A percentile compares a stretch with the other conserved stretches of the same genome.
These are phyloP conservation scores for Bombus haemorrhoidalis DNA, from an alignment of 1,140 invertebrate genomes.

Conservation along the genomic window DNA sequence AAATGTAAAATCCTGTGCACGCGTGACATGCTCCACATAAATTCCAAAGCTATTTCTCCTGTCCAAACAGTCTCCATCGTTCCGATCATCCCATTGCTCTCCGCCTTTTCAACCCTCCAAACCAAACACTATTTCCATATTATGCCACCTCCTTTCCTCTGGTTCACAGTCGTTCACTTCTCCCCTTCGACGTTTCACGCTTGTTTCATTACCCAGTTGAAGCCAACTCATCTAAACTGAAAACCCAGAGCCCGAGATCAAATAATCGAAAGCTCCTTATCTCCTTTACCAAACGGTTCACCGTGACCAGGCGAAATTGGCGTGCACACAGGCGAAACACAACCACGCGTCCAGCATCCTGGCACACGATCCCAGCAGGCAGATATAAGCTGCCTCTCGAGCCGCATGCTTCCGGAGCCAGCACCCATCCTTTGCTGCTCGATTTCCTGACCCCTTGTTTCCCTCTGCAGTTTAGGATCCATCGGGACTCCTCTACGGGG, in stretches of 20 bases:
- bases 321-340: not conserved
- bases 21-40: no score
- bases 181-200: not conserved
- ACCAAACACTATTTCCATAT: not conserved
- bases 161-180: not conserved
- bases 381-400: slow-evolving; percentile 30
- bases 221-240: not conserved
- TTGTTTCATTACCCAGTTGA: not conserved
- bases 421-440: slow-evolving; percentile 2
- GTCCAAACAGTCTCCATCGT: not conserved
- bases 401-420: slow-evolving; percentile 17
- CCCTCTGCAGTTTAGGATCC: not conserved
- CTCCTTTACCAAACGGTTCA: not conserved
- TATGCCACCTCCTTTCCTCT: not conserved
- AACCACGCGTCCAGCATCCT: not conserved
- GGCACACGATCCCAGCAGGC: slow-evolving; percentile 16
- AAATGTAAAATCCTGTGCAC: no score
- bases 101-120: not conserved
- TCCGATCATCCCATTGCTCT: not conserved
- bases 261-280: slow-evolving; percentile 8
- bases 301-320: slow-evolving; percentile 5
- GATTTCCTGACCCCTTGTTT: slow-evolving; percentile 47
- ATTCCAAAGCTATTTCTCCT: not conserved
- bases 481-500: slow-evolving; percentile 27
- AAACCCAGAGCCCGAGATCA: not conserved